These are phyloP conservation scores for Marasmarcha lunaedactyla DNA, from an alignment of 2,888 invertebrate species.

Conservation along the genomic window DNA sequence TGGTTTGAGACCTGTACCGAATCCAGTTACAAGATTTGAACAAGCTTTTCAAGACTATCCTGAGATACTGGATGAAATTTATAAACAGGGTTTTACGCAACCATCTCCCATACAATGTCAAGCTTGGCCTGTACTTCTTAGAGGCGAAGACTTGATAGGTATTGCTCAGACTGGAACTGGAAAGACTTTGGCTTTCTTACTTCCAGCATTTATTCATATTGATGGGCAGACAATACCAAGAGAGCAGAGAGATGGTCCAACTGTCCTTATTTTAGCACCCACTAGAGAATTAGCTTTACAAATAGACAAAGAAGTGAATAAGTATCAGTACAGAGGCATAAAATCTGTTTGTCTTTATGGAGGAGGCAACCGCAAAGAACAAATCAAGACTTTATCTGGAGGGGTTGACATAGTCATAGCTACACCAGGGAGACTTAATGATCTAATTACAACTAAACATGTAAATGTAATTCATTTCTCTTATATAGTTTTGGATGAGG, in stretches of 20 bases:
- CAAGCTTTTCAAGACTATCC: conserved; percentile 87
- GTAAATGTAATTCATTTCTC: conserved; percentile 85
- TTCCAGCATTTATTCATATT: conserved; percentile 94
- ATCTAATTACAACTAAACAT: conserved; percentile 80
- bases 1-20: conserved; percentile 71
- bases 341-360: conserved; percentile 93
- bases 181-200: conserved; percentile 93
- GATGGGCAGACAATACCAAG: conserved; percentile 85
- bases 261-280: conserved; percentile 90
- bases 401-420: conserved; percentile 97
- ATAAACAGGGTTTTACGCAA: conserved; percentile 81
- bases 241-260: conserved; percentile 81
- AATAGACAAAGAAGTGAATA: conserved; percentile 91
- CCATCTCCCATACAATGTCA: conserved; percentile 95
- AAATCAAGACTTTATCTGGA: conserved; percentile 77
- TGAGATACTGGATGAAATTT: conserved; percentile 84
- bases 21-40: conserved; percentile 84
- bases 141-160: conserved; percentile 94
- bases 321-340: conserved; percentile 90
- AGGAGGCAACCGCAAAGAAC: conserved; percentile 84
- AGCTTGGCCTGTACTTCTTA: conserved; percentile 93
- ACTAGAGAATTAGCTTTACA: conserved; percentile 94
- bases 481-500: conserved; percentile 93
- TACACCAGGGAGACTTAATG: conserved; percentile 93
- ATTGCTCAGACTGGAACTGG: conserved; percentile 97